phyloP scores from a whole-genome alignment of 1,140 invertebrate genomes.

The Oscheius sp. region DNA sequence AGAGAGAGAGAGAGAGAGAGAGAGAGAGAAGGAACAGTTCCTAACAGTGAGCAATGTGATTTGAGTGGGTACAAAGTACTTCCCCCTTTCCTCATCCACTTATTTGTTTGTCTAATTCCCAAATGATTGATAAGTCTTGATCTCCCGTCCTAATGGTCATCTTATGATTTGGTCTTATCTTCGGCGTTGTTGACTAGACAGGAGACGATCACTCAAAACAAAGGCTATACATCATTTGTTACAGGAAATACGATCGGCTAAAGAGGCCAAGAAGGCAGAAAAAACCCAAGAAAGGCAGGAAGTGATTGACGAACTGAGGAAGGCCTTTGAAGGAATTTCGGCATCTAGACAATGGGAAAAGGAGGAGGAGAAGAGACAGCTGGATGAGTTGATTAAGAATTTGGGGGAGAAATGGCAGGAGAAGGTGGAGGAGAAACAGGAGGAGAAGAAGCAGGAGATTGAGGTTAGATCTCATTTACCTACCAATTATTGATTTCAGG shows the following conservation, averaged over 20 bases:
- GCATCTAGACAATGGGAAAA: not conserved
- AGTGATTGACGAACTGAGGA: conserved; percentile 12
- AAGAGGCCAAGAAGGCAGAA: conserved; percentile 11
- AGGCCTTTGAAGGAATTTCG: not conserved
- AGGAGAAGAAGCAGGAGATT: conserved; percentile 2
- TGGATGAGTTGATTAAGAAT: not conserved
- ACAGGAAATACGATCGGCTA: conserved; percentile 22
- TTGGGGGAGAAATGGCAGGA: conserved; percentile 13
- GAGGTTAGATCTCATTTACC: not conserved
- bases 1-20: too few relatives aligned
- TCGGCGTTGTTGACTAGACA: too few relatives aligned
- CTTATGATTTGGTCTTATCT: too few relatives aligned
- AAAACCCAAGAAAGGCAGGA: conserved; percentile 14
- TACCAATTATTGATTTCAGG: not conserved
- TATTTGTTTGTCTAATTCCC: too few relatives aligned
- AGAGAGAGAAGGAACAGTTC: too few relatives aligned
- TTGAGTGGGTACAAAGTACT: too few relatives aligned
- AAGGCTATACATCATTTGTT: not conserved
- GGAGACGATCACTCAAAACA: too few relatives aligned
- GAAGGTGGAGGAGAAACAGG: not conserved
- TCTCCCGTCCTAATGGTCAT: too few relatives aligned
- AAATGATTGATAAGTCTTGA: too few relatives aligned
- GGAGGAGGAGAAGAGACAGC: not conserved
- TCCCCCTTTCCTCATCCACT: too few relatives aligned
- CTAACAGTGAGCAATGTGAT: too few relatives aligned